phyloP scores from a whole-genome alignment of 2,797 vertebrate species.

The Rhynchotus rufescens region DNA sequence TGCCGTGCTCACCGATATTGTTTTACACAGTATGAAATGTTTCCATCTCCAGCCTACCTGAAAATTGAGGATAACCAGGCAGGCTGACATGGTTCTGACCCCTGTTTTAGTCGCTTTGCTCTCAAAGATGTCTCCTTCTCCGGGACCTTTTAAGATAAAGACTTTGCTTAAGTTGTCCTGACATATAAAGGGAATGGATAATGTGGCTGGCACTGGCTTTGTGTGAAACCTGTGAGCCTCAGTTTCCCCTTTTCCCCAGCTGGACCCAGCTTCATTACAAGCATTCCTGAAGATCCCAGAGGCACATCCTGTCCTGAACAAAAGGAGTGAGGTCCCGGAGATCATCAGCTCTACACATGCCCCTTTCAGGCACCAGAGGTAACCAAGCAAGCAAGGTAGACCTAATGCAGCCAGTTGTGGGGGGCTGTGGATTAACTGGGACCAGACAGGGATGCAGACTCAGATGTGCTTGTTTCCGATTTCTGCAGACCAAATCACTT shows the following conservation, averaged over 20 bases:
- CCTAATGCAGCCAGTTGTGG: not conserved
- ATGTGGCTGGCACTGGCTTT: not conserved
- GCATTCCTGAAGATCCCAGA: not conserved
- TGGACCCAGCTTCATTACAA: not conserved
- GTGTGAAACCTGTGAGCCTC: not conserved
- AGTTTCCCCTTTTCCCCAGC: not conserved
- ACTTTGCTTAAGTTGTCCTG: not conserved
- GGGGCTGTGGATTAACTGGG: not conserved
- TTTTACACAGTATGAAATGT: not conserved
- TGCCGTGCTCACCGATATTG: not conserved
- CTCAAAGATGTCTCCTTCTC: not conserved
- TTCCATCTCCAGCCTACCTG: not conserved
- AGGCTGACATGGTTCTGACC: not conserved
- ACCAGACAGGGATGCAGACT: not conserved
- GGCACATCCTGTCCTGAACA: too few species aligned
- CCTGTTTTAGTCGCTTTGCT: not conserved
- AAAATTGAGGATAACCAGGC: not conserved
- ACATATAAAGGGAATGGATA: not conserved
- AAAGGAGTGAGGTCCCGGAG: not conserved
- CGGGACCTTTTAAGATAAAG: not conserved
- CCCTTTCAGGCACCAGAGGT: too few species aligned
- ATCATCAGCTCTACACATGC: too few species aligned
- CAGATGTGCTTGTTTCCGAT: not conserved
- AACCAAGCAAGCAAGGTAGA: not conserved
- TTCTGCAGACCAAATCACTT: not conserved